These are phyloP conservation scores for Beris chalybata DNA, from an alignment of 2,888 invertebrate species.

Conservation along the genomic window DNA sequence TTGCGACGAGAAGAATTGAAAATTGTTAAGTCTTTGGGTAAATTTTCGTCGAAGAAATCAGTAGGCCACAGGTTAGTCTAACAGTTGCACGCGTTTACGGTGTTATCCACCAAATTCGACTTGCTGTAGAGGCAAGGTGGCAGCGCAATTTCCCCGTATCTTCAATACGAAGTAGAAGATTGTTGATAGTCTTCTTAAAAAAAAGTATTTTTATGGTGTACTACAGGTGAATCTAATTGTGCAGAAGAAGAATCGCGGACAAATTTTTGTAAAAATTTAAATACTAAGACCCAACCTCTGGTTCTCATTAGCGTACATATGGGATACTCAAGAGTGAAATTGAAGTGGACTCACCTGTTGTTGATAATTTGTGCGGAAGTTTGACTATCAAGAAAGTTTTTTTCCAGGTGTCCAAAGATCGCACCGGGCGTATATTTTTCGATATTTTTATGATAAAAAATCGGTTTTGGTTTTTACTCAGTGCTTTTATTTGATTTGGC, in stretches of 20 bases:
- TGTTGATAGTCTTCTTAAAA: too few relatives aligned
- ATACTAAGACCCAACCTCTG: conserved; percentile 10
- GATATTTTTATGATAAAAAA: conserved; percentile 12
- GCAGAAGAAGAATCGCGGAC: not conserved
- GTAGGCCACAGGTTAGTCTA: conserved; percentile 39
- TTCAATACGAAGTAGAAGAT: too few relatives aligned
- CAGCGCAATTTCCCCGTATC: too few relatives aligned
- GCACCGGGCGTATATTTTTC: conserved; percentile 14
- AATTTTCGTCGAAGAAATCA: conserved; percentile 35
- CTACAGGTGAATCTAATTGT: not conserved
- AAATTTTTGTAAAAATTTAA: not conserved
- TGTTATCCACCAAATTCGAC: conserved; percentile 1
- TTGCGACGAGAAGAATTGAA: conserved; percentile 20
- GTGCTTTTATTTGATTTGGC: not conserved
- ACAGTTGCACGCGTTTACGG: conserved; percentile 37
- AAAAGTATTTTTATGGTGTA: too few relatives aligned
- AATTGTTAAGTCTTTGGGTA: conserved; percentile 23
- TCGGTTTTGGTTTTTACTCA: conserved; percentile 14
- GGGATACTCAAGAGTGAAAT: conserved; percentile 31
- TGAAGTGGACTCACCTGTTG: conserved; percentile 23
- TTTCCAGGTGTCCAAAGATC: conserved; percentile 3
- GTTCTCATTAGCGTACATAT: conserved; percentile 26
- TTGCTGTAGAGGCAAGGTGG: conserved; percentile 16
- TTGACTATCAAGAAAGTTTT: conserved; percentile 28
- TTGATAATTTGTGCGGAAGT: conserved; percentile 20